Percentiles rank a stretch among this genome's conserved stretches.
Evolutionary conservation across 2,797 vertebrate genomes (phyloP).

Genomic region (Acanthopagrus latus): DNA sequence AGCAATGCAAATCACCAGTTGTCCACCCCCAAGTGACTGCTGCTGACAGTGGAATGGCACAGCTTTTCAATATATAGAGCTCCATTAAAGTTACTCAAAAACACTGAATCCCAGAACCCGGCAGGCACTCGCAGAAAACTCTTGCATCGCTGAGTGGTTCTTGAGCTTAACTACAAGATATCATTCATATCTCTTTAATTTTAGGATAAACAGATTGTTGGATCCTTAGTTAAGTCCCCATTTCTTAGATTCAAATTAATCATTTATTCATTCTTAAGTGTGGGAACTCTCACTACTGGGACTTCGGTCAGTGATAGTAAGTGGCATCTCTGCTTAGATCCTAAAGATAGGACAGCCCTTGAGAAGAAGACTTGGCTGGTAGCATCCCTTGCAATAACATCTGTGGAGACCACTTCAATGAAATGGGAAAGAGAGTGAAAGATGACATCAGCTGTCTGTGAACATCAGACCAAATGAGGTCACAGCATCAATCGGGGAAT

Average conservation of each 20-base stretch:
- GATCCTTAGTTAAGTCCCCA: background rate
- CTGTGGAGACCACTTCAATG: background rate
- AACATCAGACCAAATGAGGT: conserved; percentile 16
- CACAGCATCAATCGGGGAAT: conserved; percentile 10
- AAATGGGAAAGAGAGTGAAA: background rate
- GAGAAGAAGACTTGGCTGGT: background rate
- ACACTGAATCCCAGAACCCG: background rate
- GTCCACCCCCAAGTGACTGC: no score
- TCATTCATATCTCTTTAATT: background rate
- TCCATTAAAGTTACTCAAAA: background rate
- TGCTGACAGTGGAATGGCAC: no score
- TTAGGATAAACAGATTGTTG: background rate
- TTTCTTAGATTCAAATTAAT: background rate
- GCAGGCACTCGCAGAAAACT: background rate
- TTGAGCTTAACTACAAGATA: background rate
- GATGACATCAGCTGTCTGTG: background rate
- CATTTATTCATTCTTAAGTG: background rate
- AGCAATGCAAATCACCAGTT: no score
- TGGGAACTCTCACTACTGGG: conserved; percentile 1
- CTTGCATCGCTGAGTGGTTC: background rate
- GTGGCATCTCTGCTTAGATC: background rate
- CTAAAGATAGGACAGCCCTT: background rate
- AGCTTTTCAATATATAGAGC: no score
- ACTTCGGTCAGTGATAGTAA: background rate
- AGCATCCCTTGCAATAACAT: background rate